These are phyloP conservation scores for Cyanoderma ruficeps DNA, from an alignment of 2,113 vertebrate genomes.

Conservation along the genomic window DNA sequence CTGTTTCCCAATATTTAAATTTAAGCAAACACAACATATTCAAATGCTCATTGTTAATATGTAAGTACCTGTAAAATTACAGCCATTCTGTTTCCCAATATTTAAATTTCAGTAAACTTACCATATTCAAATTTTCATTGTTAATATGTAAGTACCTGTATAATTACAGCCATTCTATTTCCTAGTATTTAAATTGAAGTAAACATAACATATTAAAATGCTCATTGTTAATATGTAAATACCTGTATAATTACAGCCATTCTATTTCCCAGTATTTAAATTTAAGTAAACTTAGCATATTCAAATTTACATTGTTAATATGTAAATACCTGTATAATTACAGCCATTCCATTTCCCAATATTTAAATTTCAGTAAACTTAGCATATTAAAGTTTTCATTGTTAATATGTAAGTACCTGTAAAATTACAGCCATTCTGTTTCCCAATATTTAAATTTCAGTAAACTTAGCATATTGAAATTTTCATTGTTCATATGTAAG, in stretches of 20 bases:
- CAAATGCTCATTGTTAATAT: too few relatives aligned
- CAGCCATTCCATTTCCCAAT: too few relatives aligned
- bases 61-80: too few relatives aligned
- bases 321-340: neutral
- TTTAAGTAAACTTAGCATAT: neutral
- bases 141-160: too few relatives aligned
- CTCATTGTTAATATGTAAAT: neutral
- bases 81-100: too few relatives aligned
- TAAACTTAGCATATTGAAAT: too few relatives aligned
- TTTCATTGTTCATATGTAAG: too few relatives aligned
- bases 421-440: neutral
- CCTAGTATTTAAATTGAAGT: neutral
- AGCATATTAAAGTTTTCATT: too few relatives aligned
- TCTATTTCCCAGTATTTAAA: neutral
- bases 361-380: too few relatives aligned
- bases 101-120: neutral
- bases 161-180: neutral
- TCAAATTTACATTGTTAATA: neutral
- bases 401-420: too few relatives aligned
- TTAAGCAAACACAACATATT: neutral
- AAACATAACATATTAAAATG: neutral
- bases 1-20: neutral
- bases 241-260: neutral
- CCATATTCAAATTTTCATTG: too few relatives aligned
- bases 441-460: neutral